Evolutionary conservation across 1,140 invertebrate species (phyloP).

Genomic region (Cheumatopsyche charites): DNA sequence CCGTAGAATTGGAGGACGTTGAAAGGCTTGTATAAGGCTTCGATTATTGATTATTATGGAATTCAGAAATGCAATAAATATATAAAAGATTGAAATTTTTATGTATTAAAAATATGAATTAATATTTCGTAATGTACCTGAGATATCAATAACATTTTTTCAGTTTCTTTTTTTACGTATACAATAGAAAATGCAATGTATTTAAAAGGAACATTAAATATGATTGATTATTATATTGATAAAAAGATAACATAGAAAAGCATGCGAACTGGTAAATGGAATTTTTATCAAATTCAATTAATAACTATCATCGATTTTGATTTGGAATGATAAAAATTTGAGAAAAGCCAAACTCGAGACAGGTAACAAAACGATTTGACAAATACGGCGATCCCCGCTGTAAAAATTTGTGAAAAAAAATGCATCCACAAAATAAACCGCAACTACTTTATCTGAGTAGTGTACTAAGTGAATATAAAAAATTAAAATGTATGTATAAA

Average conservation of each 20-base stretch:
- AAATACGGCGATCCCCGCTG: neutral
- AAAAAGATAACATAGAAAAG: neutral
- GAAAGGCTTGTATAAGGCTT: conserved; percentile 21
- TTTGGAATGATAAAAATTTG: conserved; percentile 6
- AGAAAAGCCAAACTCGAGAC: neutral
- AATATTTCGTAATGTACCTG: too few species aligned
- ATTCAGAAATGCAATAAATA: conserved; percentile 5
- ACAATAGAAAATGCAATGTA: neutral
- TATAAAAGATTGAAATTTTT: too few species aligned
- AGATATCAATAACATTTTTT: too few species aligned
- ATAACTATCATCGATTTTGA: neutral
- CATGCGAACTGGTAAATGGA: conserved; percentile 12
- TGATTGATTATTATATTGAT: neutral
- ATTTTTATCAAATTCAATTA: conserved; percentile 25
- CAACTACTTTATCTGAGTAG: conserved; percentile 3
- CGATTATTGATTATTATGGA: neutral
- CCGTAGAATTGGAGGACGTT: conserved; percentile 17
- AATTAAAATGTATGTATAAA: neutral
- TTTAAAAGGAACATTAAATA: neutral
- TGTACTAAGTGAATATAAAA: neutral
- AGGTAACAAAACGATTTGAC: conserved; percentile 7
- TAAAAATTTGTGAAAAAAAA: conserved; percentile 11
- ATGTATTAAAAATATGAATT: too few species aligned
- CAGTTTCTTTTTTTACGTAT: too few species aligned
- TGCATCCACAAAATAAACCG: conserved; percentile 2